Percentiles rank a stretch among this genome's conserved stretches.
Evolutionary conservation across 2,113 vertebrate species (phyloP).

Genomic region (Nettapus auritus): DNA sequence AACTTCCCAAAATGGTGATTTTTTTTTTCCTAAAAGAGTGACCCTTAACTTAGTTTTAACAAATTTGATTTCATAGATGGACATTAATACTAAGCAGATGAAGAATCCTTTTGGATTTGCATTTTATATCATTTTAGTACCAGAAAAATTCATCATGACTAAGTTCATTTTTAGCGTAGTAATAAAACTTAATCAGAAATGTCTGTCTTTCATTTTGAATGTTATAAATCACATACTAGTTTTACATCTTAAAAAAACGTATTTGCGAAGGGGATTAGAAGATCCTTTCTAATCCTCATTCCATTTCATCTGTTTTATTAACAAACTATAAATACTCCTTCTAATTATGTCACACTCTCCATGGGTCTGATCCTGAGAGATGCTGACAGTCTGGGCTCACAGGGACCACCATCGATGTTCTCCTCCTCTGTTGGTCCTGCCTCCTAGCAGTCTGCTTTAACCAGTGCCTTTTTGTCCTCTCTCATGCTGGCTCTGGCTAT

Average conservation of each 20-base stretch:
- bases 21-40: neutral
- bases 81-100: neutral
- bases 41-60: neutral
- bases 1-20: neutral
- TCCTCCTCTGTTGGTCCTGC: neutral
- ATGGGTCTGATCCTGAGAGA: neutral
- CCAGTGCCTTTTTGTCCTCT: neutral
- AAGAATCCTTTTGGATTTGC: conserved; percentile 33
- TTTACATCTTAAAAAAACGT: neutral
- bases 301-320: conserved; percentile 15
- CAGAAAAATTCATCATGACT: neutral
- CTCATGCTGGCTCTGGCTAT: neutral
- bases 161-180: neutral
- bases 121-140: neutral
- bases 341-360: neutral
- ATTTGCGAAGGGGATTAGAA: conserved; percentile 7
- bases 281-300: conserved; percentile 11
- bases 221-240: neutral
- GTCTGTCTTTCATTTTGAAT: neutral
- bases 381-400: neutral
- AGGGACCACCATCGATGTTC: fast-evolving
- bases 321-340: neutral
- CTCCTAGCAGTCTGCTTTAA: neutral
- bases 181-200: conserved; percentile 27
- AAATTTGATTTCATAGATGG: neutral